Conservation (phyloP, 1,140 invertebrate genomes). For the Hyphantria cunea region DNA sequence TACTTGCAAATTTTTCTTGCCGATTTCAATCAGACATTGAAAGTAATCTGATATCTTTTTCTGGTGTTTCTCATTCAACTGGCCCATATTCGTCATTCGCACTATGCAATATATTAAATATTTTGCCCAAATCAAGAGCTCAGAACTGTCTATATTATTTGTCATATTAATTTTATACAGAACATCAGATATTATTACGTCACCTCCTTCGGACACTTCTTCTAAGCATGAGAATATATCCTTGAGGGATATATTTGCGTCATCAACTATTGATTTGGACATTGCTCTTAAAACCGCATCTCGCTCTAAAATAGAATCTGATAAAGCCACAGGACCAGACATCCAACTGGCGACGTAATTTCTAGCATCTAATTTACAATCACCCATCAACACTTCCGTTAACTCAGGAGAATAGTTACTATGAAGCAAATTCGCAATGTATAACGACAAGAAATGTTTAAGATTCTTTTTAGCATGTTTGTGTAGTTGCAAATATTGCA, state of each 20-base stretch:
- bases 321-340: slow-evolving; percentile 49
- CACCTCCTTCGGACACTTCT: slow-evolving; percentile 42
- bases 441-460: slow-evolving; percentile 66
- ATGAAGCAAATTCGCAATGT: slow-evolving; percentile 70
- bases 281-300: slow-evolving; percentile 55
- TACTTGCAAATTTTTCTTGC: slow-evolving; percentile 55
- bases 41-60: slow-evolving; percentile 56
- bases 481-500: slow-evolving; percentile 61
- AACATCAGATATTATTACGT: slow-evolving; percentile 41
- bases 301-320: slow-evolving; percentile 47
- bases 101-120: slow-evolving; percentile 72
- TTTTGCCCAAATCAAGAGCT: slow-evolving; percentile 68
- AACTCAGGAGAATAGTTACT: slow-evolving; percentile 71
- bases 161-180: slow-evolving; percentile 46
- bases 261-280: slow-evolving; percentile 60
- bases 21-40: slow-evolving; percentile 54
- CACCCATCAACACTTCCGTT: slow-evolving; percentile 67
- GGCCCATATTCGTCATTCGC: slow-evolving; percentile 56
- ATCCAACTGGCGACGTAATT: slow-evolving; percentile 71
- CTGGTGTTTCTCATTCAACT: slow-evolving; percentile 50
- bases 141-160: slow-evolving; percentile 57
- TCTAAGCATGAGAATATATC: slow-evolving; percentile 56
- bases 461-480: slow-evolving; percentile 62
- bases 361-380: slow-evolving; percentile 64
- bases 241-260: slow-evolving; percentile 47